phyloP scores from a whole-genome alignment of 2,888 invertebrate genomes.

The Epirrita christyi region DNA sequence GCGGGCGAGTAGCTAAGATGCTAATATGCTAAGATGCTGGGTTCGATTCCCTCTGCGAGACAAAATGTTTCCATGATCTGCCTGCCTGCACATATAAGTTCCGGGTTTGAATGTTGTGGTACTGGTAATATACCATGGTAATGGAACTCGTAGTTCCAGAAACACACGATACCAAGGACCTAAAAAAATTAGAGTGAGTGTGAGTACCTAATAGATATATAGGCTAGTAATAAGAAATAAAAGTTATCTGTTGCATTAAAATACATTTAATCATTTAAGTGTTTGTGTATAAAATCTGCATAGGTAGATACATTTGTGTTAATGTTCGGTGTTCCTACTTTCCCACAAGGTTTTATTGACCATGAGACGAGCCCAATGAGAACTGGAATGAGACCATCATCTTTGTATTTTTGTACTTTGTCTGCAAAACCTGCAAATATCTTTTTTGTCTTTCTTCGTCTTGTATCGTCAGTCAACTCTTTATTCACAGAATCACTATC shows the following conservation, averaged over 20 bases:
- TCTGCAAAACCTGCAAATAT: slow-evolving; percentile 5
- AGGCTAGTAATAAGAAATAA: too few species aligned
- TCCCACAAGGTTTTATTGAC: slow-evolving; percentile 81
- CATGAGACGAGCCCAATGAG: slow-evolving; percentile 84
- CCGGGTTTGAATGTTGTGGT: too few species aligned
- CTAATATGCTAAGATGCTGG: too few species aligned
- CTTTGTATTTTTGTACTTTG: slow-evolving; percentile 30
- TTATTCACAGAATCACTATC: slow-evolving; percentile 1
- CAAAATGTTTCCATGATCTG: too few species aligned
- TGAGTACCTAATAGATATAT: too few species aligned
- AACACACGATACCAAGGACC: too few species aligned
- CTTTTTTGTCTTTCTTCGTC: slow-evolving; percentile 15
- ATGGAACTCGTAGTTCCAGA: too few species aligned
- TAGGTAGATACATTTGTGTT: slow-evolving; percentile 80
- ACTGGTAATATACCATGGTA: too few species aligned
- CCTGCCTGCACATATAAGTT: too few species aligned
- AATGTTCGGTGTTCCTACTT: slow-evolving; percentile 78
- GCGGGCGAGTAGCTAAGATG: too few species aligned
- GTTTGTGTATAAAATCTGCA: slow-evolving; percentile 70
- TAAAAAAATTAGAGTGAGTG: too few species aligned
- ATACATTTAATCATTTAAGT: slow-evolving; percentile 43
- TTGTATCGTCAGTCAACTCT: neutral
- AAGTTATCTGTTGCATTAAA: neutral
- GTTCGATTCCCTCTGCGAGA: too few species aligned
- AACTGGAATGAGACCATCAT: slow-evolving; percentile 48